Evolutionary conservation across 2,113 vertebrate genomes (phyloP).

Genomic region (Nothocercus nigrocapillus): DNA sequence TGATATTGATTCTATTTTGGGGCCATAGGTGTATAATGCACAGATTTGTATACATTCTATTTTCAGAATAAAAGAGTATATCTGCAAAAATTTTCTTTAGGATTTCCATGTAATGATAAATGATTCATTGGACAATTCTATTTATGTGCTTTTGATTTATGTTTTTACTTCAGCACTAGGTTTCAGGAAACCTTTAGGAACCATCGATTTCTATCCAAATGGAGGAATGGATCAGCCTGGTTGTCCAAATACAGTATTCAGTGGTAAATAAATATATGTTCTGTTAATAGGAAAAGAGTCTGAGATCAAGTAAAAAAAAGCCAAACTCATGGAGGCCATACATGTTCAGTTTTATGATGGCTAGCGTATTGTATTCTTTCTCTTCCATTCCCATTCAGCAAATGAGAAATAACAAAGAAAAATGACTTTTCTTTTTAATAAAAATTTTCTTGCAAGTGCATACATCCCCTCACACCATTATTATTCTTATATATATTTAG

Average conservation of each 20-base stretch:
- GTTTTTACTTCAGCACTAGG: slow-evolving; percentile 78
- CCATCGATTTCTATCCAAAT: slow-evolving; percentile 92
- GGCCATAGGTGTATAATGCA: background rate
- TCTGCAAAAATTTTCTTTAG: background rate
- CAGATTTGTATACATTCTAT: background rate
- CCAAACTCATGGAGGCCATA: background rate
- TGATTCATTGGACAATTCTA: background rate
- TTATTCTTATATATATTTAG: background rate
- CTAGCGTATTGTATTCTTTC: background rate
- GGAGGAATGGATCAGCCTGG: slow-evolving; percentile 90
- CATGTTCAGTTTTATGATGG: background rate
- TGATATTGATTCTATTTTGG: background rate
- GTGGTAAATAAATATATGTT: slow-evolving; percentile 76
- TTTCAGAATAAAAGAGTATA: background rate
- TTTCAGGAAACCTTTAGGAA: slow-evolving; percentile 83
- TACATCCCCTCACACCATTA: background rate
- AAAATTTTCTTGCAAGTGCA: background rate
- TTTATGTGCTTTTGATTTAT: background rate
- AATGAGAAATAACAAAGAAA: background rate
- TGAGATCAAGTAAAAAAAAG: background rate
- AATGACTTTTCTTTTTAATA: background rate
- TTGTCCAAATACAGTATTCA: slow-evolving; percentile 86
- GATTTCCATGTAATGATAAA: background rate
- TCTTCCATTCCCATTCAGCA: background rate
- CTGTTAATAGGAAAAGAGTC: background rate